Percentiles rank a stretch among this genome's conserved stretches.
phyloP scores from a whole-genome alignment of 1,140 invertebrate species.

The Eurosta solidaginis region DNA sequence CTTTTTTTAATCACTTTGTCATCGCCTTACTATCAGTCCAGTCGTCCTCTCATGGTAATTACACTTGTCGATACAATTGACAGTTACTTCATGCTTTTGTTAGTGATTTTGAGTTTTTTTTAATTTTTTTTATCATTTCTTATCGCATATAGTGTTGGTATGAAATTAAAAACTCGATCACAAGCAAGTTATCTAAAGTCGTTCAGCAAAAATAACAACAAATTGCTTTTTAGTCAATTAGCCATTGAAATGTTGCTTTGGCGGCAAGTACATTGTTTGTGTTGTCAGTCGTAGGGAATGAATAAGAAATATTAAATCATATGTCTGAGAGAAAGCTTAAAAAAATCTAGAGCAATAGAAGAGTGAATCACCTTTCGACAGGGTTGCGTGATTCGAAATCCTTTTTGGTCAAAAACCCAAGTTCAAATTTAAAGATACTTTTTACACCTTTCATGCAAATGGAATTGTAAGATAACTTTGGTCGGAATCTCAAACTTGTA shows the following conservation, averaged over 20 bases:
- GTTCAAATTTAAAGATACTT: no score
- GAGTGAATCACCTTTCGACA: no score
- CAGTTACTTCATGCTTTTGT: slow-evolving; percentile 6
- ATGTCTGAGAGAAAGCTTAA: no score
- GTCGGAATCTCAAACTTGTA: no score
- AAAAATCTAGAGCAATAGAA: no score
- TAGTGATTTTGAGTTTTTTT: neutral
- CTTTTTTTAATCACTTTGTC: neutral
- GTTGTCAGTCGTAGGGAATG: neutral
- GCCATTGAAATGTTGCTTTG: neutral
- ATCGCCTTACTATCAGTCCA: neutral
- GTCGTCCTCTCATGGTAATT: neutral
- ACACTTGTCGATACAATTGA: slow-evolving; percentile 22
- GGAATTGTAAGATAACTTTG: no score
- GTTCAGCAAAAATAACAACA: slow-evolving; percentile 12
- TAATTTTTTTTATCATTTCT: neutral
- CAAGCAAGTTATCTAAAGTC: neutral
- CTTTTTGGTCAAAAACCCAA: no score
- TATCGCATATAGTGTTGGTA: neutral
- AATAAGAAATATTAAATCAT: neutral
- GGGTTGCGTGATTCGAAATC: no score
- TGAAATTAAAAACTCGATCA: neutral
- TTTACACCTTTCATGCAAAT: no score
- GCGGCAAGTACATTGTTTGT: neutral
- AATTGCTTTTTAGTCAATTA: neutral